Percentiles rank a stretch among this genome's conserved stretches.
These are phyloP conservation scores for Selenia dentaria DNA, from an alignment of 2,888 invertebrate genomes.

Conservation along the genomic window DNA sequence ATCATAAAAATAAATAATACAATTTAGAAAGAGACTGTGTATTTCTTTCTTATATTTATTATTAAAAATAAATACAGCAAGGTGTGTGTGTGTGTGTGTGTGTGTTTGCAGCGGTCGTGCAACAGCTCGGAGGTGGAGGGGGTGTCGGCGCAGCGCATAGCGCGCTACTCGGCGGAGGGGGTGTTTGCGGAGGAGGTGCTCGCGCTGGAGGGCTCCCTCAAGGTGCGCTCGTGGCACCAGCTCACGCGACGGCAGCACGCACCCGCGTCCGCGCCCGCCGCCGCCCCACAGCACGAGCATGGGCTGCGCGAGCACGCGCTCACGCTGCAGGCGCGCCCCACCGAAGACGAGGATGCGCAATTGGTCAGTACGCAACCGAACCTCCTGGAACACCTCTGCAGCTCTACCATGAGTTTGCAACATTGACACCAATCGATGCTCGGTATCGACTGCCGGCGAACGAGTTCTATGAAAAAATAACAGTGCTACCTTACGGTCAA, in stretches of 20 bases:
- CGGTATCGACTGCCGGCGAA: no score
- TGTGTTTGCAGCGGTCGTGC: slow-evolving; percentile 23
- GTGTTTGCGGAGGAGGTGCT: slow-evolving; percentile 60
- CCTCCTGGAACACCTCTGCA: no score
- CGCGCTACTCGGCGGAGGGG: slow-evolving; percentile 50
- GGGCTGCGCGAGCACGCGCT: slow-evolving; percentile 4
- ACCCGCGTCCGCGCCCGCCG: slow-evolving; percentile 12
- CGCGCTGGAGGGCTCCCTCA: slow-evolving; percentile 35
- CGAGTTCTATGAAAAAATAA: no score
- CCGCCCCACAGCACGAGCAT: slow-evolving; percentile 21
- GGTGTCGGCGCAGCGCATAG: slow-evolving; percentile 46
- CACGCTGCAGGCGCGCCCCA: slow-evolving; percentile 5
- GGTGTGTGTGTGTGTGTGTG: neutral
- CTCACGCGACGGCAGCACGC: slow-evolving; percentile 25
- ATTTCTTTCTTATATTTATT: no score
- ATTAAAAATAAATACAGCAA: neutral
- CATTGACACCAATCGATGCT: no score
- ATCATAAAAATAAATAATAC: no score
- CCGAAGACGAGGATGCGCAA: slow-evolving; percentile 14
- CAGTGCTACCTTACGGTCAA: no score
- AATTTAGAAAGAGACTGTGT: no score
- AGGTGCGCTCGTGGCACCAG: slow-evolving; percentile 52
- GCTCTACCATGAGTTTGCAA: no score
- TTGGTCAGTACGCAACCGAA: no score
- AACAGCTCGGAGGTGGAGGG: slow-evolving; percentile 29